Percentiles rank a stretch among this genome's conserved stretches.
Evolutionary conservation across 2,888 invertebrate genomes (phyloP).

Genomic region (Cheilosia impressa): DNA sequence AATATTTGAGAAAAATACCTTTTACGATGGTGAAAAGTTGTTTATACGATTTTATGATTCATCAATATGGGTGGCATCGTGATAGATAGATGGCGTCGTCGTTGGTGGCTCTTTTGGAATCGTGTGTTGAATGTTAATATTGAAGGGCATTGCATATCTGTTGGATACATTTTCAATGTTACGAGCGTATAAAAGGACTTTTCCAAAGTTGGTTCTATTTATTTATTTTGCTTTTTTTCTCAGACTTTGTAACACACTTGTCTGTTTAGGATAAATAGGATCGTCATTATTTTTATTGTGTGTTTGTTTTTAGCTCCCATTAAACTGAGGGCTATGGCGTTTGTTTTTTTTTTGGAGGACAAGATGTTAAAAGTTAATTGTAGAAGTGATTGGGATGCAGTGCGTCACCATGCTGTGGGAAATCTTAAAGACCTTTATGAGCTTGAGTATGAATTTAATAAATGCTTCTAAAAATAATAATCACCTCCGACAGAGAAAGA

Average conservation of each 20-base stretch:
- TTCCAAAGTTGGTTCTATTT: too few species aligned
- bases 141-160: constrained; percentile 25
- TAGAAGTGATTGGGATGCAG: too few species aligned
- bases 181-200: constrained; percentile 18
- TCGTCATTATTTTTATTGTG: constrained; percentile 29
- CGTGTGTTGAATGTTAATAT: constrained; percentile 61
- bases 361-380: too few species aligned
- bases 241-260: background rate
- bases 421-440: too few species aligned
- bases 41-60: constrained; percentile 67
- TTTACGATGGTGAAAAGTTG: constrained; percentile 65
- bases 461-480: too few species aligned
- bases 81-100: constrained; percentile 38
- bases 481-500: too few species aligned
- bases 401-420: too few species aligned
- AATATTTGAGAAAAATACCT: constrained; percentile 64
- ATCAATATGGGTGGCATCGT: constrained; percentile 61
- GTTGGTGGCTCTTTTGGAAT: constrained; percentile 27
- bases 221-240: too few species aligned
- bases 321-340: background rate
- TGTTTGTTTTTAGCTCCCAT: background rate
- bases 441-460: too few species aligned
- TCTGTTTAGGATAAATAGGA: constrained; percentile 29
- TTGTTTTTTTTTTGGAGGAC: too few species aligned
- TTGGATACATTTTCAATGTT: constrained; percentile 7